A percentile compares a stretch with the other conserved stretches of the same genome.
Evolutionary conservation across 2,797 vertebrate genomes (phyloP).

Genomic region (Periophthalmus magnuspinnatus): DNA sequence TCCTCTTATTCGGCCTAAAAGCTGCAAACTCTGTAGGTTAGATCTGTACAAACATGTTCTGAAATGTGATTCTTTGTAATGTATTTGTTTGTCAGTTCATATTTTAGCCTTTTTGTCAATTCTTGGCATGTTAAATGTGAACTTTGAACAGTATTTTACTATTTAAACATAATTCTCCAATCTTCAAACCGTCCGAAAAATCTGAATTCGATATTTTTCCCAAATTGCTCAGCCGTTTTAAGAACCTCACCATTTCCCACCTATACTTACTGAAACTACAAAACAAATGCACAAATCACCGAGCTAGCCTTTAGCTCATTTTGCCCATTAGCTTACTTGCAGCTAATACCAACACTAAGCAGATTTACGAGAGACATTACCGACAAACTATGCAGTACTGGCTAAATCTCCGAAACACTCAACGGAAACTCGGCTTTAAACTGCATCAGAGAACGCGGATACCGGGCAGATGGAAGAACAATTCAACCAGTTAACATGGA

Average conservation of each 20-base stretch:
- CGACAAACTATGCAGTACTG: background rate
- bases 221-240: too few species aligned
- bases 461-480: slow-evolving; percentile 3
- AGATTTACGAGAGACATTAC: background rate
- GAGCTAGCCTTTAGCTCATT: background rate
- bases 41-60: too few species aligned
- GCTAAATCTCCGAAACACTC: background rate
- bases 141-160: too few species aligned
- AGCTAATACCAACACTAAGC: background rate
- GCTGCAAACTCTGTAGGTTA: too few species aligned
- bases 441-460: background rate
- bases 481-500: background rate
- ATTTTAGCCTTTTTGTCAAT: too few species aligned
- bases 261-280: background rate
- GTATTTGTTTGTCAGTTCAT: too few species aligned
- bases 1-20: too few species aligned
- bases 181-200: too few species aligned
- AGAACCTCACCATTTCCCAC: background rate
- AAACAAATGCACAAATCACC: background rate
- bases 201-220: too few species aligned
- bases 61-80: too few species aligned
- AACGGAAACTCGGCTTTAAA: slow-evolving; percentile 1
- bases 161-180: too few species aligned
- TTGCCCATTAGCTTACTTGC: background rate
- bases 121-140: too few species aligned